phyloP scores from a whole-genome alignment of 2,888 invertebrate genomes.

The Eupithecia pulchellata region DNA sequence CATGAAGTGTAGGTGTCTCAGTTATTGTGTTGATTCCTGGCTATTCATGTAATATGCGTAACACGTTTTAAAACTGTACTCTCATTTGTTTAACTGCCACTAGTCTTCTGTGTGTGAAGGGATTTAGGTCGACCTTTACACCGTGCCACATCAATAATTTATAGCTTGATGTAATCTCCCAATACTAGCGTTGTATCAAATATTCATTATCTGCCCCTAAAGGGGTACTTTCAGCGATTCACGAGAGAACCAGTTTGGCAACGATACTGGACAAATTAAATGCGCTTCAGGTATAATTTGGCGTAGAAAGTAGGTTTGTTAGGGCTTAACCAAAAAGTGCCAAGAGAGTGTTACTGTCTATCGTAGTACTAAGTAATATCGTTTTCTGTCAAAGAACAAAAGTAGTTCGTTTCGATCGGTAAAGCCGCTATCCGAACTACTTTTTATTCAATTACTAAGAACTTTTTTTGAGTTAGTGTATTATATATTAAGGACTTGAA shows the following conservation, averaged over 20 bases:
- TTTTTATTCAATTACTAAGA: no score
- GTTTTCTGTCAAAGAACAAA: no score
- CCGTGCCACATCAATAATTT: constrained; percentile 45
- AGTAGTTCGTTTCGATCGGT: no score
- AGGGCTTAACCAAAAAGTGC: not conserved
- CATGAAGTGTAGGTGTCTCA: no score
- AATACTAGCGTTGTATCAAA: constrained; percentile 75
- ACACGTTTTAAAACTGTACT: not conserved
- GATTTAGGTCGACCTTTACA: not conserved
- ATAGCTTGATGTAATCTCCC: constrained; percentile 52
- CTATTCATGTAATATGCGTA: not conserved
- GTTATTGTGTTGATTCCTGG: not conserved
- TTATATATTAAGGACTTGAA: no score
- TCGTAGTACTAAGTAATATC: not conserved
- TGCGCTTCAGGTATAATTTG: constrained; percentile 39
- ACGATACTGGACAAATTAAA: constrained; percentile 59
- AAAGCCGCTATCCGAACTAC: no score
- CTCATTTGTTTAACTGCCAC: not conserved
- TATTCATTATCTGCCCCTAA: constrained; percentile 76
- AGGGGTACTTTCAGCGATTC: constrained; percentile 59
- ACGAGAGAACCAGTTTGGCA: constrained; percentile 61
- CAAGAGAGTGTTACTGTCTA: not conserved
- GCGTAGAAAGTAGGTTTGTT: not conserved
- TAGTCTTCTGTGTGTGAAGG: not conserved
- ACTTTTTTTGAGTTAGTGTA: no score